Base-by-base conservation (phyloP, 1,140 invertebrate species). In the Drosophila neocordata region DNA sequence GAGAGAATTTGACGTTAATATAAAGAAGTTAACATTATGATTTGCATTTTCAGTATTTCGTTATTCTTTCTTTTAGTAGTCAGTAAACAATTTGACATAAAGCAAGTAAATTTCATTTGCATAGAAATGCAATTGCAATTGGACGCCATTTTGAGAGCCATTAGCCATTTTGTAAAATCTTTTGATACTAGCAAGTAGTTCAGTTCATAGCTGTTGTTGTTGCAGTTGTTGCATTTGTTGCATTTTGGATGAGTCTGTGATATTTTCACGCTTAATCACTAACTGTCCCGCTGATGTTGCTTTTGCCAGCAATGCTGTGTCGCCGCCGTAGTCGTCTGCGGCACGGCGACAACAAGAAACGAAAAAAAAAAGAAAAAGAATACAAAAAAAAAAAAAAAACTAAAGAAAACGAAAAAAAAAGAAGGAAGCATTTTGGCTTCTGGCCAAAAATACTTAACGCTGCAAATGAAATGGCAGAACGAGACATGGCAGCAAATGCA, bases 261-360 rank as follows among this genome's bases (percentile, higher is more conserved):
- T 88, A 88, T 87, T 87, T 87, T 87, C 83, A 87, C 79, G 83
- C 83, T 87, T 87, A 87, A 87, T 87, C 83, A 87, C 83, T 88
- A 87, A 88, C 75, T 79, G 82, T 87, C 79, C 82, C 65, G 66
- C 60, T 48, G 41, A 18, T 48, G 41, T 11, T 48, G 65, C 13
- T 35, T 35, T 31, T 56, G 38, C 41, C 69, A 24, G 27, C 4
- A 11, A 9, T 55, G 12, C 53, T 44, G 51, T 63, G 41, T 48
- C 41, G 41, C 41, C 41, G 41, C 2, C 11, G 59, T 8, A 18
- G 13, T 34, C 66, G 67, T 51, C 73, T 82, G 66, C 15, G 66
- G 65, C 70, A 65, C 76, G 71, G 73, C 78, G 69, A 85, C 77
- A 84, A 75, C 66, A 81, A 81, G 78, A 81, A 63, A 77, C 60